Evolutionary conservation across 2,797 vertebrate species (phyloP), one percentile per base, ranked within the genome.

Genomic region (Phataginus tricuspis): DNA sequence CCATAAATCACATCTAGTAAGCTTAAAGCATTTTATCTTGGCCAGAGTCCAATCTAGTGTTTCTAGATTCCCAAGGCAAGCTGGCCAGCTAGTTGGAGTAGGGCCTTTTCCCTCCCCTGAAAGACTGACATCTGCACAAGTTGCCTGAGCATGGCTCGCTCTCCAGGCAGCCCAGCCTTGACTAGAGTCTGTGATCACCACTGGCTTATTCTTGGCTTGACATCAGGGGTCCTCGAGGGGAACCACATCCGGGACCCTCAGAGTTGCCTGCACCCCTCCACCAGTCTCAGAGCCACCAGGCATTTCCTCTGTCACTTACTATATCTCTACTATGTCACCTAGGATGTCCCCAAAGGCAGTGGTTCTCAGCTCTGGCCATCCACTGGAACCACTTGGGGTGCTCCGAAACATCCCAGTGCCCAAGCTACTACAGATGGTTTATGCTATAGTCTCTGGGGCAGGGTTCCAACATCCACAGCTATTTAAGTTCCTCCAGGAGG

Each of bases 221-320:
- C 45, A 39, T 0, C 0, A 4, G 39, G 49, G 12, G 23, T 14
- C 69, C 64, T 68, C 4, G 1, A 34, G 63, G 49, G 8, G 31
- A 37, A 11, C 55, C 3, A 1, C 11, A 6, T 31, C 42, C 8
- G 34, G 51, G 61, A 39, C 37, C 31, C 51, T 42, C 2, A 4
- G 57, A 42, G n/a, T 45, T 77, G 51, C 29, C 42, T 59, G 29
- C 0, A 6, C 37, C 18, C 78, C 21, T 18, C 18, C 15, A 21
- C 53, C 8, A 5, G 49, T 71, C 39, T 82, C 94, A 53, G 15
- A 80, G n/a, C 12, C 19, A 29, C 21, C 1, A 10, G 42, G 14
- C 34, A 66, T 34, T 7, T 74, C 49, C n/a, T 86, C 23, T 77
- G 18, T 49, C 27, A 83, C 12, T 27, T 72, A 31, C 21, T 31